Evolutionary conservation across 2,113 vertebrate genomes (phyloP).

Genomic region (Zosterops borbonicus): DNA sequence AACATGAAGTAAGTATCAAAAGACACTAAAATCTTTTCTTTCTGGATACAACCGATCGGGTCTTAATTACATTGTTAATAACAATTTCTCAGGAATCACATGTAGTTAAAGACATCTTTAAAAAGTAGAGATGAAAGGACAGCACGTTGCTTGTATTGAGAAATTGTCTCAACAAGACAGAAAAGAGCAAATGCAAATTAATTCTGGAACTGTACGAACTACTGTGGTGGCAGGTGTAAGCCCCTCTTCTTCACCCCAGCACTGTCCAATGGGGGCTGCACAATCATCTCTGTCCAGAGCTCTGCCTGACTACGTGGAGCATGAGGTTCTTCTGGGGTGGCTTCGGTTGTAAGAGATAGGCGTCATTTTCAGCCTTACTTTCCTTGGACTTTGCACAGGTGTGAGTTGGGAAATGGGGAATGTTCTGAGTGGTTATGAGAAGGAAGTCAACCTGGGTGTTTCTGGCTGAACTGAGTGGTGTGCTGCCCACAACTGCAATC

Average conservation of each 20-base stretch:
- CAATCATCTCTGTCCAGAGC: background rate
- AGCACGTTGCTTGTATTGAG: background rate
- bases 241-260: background rate
- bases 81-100: background rate
- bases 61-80: background rate
- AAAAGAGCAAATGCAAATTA: background rate
- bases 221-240: background rate
- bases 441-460: background rate
- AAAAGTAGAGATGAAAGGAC: background rate
- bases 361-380: background rate
- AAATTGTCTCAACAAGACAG: background rate
- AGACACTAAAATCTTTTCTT: background rate
- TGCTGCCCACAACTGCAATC: background rate
- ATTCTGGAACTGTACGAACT: background rate
- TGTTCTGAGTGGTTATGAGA: background rate
- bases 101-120: background rate
- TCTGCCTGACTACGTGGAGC: background rate
- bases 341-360: background rate
- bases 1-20: background rate
- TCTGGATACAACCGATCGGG: accelerated
- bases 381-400: background rate
- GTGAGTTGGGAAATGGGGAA: background rate
- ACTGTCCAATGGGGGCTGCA: background rate
- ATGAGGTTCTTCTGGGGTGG: background rate
- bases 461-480: background rate